phyloP scores from a whole-genome alignment of 1,140 invertebrate species.

The Arion vulgaris region DNA sequence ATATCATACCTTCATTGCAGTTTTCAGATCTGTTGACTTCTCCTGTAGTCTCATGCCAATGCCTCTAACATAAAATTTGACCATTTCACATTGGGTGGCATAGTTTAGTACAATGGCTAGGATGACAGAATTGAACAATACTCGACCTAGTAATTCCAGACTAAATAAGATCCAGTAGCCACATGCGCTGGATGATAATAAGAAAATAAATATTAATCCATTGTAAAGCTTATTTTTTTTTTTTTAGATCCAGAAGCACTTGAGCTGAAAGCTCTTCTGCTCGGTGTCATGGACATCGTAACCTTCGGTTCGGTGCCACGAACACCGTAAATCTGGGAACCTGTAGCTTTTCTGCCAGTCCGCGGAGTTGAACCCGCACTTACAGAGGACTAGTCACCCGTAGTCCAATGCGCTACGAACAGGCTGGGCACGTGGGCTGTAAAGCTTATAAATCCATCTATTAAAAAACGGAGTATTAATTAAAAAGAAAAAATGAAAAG shows the following conservation, averaged over 20 bases:
- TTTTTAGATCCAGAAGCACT: too few relatives aligned
- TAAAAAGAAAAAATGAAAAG: background rate
- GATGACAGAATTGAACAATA: slow-evolving; percentile 66
- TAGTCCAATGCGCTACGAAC: too few relatives aligned
- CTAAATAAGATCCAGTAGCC: slow-evolving; percentile 63
- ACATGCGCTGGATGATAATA: background rate
- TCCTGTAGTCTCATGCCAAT: slow-evolving; percentile 68
- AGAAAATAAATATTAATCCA: background rate
- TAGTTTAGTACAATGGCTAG: slow-evolving; percentile 72
- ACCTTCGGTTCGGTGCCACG: too few relatives aligned
- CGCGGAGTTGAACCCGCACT: too few relatives aligned
- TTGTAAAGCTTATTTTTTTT: background rate
- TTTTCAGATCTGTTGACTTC: slow-evolving; percentile 69
- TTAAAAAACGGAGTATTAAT: background rate
- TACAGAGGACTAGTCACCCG: too few relatives aligned
- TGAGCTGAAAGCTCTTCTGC: too few relatives aligned
- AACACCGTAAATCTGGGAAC: too few relatives aligned
- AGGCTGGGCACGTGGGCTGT: too few relatives aligned
- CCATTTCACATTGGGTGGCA: slow-evolving; percentile 72
- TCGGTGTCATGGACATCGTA: too few relatives aligned
- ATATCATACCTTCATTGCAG: slow-evolving; percentile 73
- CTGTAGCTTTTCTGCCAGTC: too few relatives aligned
- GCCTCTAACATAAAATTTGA: slow-evolving; percentile 69
- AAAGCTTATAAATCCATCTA: background rate
- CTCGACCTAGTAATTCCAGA: slow-evolving; percentile 64